Evolutionary conservation across 1,140 invertebrate genomes (phyloP), one percentile per base, ranked within the genome.

Genomic region (Leptinotarsa defecta): DNA sequence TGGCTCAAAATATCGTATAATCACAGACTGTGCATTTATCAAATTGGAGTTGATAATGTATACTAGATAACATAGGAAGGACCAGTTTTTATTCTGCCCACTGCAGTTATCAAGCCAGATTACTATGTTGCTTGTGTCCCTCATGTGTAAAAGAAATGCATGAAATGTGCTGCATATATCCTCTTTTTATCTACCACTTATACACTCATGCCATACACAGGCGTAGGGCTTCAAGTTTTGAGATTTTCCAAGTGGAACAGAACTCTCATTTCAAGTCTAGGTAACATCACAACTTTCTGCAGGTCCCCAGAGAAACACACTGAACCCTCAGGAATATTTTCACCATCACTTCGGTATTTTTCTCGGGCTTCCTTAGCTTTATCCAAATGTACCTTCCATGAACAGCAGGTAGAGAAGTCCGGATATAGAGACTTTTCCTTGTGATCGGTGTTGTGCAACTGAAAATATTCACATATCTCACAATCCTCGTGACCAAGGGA

Each of bases 141-240:
- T 15, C 49, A 52, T 52, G 3, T 52, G 13, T 52, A 15, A 52
- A n/a, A 52, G 17, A 52, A 52, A 52, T 13, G 13, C 49, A 52
- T 52, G 17, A n/a, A 15, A 52, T 15, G 49, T 52, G 22, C 75
- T 77, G 61, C 79, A 73, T 13, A 82, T 81, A 57, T 82, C n/a
- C n/a, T 81, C 64, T 22, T 62, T 81, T 73, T 74, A 19, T 22
- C 57, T 13, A 27, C 68, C 74, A 15, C 48, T 6, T 49, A 75
- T 71, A 8, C 3, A 77, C 61, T 81, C 81, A 72, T 82, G 76
- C 79, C 81, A 81, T 8, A 82, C 20, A 22, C 76, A 34, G n/a
- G 81, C 74, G 13, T 68, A 43, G 3, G 78, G 75, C 48, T 74
- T 73, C 13, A 27, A 27, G 24, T 22, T 19, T 15, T 71, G 49